phyloP scores from a whole-genome alignment of 1,140 invertebrate genomes.

The Zaprionus kolodkinae region DNA sequence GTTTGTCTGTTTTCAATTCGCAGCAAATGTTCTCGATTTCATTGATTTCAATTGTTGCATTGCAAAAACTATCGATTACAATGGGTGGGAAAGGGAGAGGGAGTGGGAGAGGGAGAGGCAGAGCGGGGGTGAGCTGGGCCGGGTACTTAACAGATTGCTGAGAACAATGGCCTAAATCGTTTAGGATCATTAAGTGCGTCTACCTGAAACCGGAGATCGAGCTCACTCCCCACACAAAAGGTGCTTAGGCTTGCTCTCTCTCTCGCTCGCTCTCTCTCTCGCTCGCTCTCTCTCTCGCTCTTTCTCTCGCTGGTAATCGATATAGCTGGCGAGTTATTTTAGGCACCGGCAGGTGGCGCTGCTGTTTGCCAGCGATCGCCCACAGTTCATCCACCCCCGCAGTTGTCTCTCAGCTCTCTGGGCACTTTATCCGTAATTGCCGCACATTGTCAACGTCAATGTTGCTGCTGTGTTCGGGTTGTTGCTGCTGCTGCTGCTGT shows the following conservation, averaged over 20 bases:
- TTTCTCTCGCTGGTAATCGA: too few species aligned
- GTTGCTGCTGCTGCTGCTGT: slow-evolving; percentile 39
- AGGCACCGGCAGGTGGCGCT: slow-evolving; percentile 35
- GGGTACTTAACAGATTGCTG: slow-evolving; percentile 34
- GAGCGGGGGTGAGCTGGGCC: slow-evolving; percentile 10
- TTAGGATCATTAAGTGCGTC: slow-evolving; percentile 48
- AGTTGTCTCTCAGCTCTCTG: slow-evolving; percentile 38
- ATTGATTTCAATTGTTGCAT: slow-evolving; percentile 60
- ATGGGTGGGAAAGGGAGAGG: slow-evolving; percentile 11
- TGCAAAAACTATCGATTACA: slow-evolving; percentile 62
- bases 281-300: neutral
- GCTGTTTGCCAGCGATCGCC: slow-evolving; percentile 9
- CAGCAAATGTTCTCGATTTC: slow-evolving; percentile 56
- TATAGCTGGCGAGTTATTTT: neutral
- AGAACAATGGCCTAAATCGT: slow-evolving; percentile 42
- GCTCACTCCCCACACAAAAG: slow-evolving; percentile 26
- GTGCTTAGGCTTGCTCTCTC: neutral
- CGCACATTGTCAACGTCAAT: slow-evolving; percentile 51
- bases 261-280: neutral
- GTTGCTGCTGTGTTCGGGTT: neutral
- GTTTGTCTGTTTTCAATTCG: slow-evolving; percentile 13
- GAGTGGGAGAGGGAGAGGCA: neutral
- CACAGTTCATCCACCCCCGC: slow-evolving; percentile 4
- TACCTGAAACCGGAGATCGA: slow-evolving; percentile 33
- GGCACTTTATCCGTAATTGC: slow-evolving; percentile 73